Conservation (phyloP, 2,113 vertebrate species). For the Actenoides lindsayi region DNA sequence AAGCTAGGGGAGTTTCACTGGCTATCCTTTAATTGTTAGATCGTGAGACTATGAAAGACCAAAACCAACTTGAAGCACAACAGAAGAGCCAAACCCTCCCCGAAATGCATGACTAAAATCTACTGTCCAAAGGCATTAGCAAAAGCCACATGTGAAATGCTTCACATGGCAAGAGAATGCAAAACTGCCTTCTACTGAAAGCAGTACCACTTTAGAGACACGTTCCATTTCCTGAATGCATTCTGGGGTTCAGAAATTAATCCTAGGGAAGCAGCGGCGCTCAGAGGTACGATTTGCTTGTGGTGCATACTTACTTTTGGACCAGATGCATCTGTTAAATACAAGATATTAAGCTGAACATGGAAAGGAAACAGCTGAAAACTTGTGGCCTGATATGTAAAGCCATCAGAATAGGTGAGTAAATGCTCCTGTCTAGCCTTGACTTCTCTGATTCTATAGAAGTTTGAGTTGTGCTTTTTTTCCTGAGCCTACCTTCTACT, state of each 20-base stretch:
- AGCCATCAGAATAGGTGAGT: background rate
- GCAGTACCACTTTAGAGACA: background rate
- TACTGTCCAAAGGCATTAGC: background rate
- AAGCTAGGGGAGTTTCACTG: background rate
- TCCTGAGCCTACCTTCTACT: background rate
- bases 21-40: background rate
- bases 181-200: background rate
- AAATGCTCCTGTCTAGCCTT: background rate
- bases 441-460: background rate
- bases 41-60: background rate
- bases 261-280: background rate
- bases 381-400: background rate
- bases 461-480: background rate
- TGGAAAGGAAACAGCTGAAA: background rate
- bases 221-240: fast-evolving
- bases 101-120: background rate
- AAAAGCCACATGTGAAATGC: background rate
- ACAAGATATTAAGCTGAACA: background rate
- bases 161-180: background rate
- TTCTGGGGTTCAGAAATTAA: background rate
- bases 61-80: background rate
- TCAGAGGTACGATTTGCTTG: background rate
- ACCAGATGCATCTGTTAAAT: background rate
- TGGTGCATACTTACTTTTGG: background rate
- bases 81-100: background rate